phyloP scores from a whole-genome alignment of 2,113 vertebrate genomes.

The Prunella himalayana region DNA sequence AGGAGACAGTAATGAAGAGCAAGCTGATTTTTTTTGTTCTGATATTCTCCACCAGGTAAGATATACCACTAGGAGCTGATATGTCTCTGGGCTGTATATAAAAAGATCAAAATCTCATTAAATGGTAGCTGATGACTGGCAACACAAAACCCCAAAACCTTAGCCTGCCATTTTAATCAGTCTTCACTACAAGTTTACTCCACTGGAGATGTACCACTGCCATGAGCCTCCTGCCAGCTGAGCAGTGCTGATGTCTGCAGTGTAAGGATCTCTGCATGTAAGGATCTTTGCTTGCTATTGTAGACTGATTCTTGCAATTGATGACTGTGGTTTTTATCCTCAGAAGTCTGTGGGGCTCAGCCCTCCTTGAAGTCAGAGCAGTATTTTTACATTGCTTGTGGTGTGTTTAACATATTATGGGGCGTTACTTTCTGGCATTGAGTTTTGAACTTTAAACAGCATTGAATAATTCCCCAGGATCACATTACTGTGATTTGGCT shows the following conservation, averaged over 20 bases:
- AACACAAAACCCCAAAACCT: neutral
- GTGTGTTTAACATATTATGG: neutral
- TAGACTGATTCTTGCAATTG: neutral
- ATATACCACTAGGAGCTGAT: neutral
- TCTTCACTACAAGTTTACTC: neutral
- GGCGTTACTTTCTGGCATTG: neutral
- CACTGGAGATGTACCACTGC: neutral
- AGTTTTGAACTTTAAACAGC: conserved; percentile 8
- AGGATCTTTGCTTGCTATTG: neutral
- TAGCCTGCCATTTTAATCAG: neutral
- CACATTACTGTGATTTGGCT: conserved; percentile 22
- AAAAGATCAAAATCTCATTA: neutral
- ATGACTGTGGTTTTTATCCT: neutral
- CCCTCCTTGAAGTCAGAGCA: neutral
- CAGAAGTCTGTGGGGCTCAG: neutral
- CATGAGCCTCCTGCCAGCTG: neutral
- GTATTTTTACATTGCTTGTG: neutral
- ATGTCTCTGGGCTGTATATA: neutral
- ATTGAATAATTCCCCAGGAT: conserved; percentile 22
- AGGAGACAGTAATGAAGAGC: neutral
- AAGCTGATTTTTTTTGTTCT: neutral
- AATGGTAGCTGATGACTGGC: neutral
- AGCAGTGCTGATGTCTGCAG: neutral
- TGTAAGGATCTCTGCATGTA: neutral
- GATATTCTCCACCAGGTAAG: neutral